These are phyloP conservation scores for Mellivora capensis DNA, from an alignment of 2,113 vertebrate species.

Conservation along the genomic window DNA sequence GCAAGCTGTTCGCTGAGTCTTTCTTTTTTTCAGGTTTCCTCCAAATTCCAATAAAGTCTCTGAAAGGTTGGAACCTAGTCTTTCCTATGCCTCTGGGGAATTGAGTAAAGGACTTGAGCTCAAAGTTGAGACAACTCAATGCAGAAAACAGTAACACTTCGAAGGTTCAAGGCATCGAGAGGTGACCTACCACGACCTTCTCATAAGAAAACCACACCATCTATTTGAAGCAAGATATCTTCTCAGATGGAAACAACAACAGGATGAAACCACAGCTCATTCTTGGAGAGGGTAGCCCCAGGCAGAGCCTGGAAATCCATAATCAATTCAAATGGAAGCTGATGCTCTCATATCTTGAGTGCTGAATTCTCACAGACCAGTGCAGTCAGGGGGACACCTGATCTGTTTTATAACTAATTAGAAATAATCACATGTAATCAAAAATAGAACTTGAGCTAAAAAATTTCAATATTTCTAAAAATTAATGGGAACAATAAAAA, in stretches of 20 bases:
- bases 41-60: not conserved
- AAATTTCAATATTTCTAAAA: not conserved
- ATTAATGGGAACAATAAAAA: not conserved
- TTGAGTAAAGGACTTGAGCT: not conserved
- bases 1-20: not conserved
- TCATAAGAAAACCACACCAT: not conserved
- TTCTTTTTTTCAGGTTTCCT: not conserved
- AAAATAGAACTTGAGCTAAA: not conserved
- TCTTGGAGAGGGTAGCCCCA: not conserved
- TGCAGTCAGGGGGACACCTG: not conserved
- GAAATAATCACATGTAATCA: not conserved
- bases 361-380: not conserved
- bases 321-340: not conserved
- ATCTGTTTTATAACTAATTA: not conserved
- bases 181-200: not conserved
- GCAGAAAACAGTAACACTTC: not conserved
- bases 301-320: not conserved
- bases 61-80: not conserved
- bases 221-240: not conserved
- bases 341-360: not conserved
- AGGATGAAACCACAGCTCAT: not conserved
- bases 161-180: not conserved
- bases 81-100: not conserved
- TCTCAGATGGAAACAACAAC: not conserved
- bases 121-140: not conserved